Conservation (phyloP, 2,888 invertebrate species). For the Physocephala rufipes region DNA sequence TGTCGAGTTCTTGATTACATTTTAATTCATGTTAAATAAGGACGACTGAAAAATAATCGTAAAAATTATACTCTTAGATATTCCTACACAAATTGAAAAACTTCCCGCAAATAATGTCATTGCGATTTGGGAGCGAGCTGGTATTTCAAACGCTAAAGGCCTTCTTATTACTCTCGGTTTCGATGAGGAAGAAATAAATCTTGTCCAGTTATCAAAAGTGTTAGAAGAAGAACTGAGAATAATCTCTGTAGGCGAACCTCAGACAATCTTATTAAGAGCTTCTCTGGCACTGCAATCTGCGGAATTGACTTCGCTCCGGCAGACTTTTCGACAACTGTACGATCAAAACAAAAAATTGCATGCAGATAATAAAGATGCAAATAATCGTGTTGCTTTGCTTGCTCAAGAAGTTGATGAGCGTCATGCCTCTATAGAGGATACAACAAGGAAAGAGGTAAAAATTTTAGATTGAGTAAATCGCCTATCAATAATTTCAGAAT, state of each 20-base stretch:
- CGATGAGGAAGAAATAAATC: constrained; percentile 69
- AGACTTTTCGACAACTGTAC: constrained; percentile 72
- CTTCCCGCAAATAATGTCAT: constrained; percentile 69
- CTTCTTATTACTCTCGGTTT: constrained; percentile 77
- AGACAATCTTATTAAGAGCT: constrained; percentile 66
- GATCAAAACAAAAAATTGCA: constrained; percentile 85
- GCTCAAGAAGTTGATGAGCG: constrained; percentile 93
- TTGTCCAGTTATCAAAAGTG: constrained; percentile 73
- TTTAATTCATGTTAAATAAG: too few species aligned
- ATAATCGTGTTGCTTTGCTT: constrained; percentile 79
- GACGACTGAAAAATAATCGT: too few species aligned
- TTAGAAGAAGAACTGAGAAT: constrained; percentile 75
- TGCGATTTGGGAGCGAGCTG: constrained; percentile 79
- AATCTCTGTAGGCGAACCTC: constrained; percentile 64
- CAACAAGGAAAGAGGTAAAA: constrained; percentile 68
- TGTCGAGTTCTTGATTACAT: too few species aligned
- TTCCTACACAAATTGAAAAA: constrained; percentile 58
- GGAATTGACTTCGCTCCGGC: constrained; percentile 72
- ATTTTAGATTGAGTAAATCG: not conserved
- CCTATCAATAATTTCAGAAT: too few species aligned
- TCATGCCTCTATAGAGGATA: constrained; percentile 82
- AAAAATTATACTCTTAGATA: constrained; percentile 52
- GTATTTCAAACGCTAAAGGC: constrained; percentile 72
- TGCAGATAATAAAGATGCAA: constrained; percentile 81
- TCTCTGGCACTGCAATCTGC: constrained; percentile 74